Evolutionary conservation across 2,113 vertebrate species (phyloP), one percentile per base, ranked within the genome.

Genomic region (Odontesthes bonariensis): DNA sequence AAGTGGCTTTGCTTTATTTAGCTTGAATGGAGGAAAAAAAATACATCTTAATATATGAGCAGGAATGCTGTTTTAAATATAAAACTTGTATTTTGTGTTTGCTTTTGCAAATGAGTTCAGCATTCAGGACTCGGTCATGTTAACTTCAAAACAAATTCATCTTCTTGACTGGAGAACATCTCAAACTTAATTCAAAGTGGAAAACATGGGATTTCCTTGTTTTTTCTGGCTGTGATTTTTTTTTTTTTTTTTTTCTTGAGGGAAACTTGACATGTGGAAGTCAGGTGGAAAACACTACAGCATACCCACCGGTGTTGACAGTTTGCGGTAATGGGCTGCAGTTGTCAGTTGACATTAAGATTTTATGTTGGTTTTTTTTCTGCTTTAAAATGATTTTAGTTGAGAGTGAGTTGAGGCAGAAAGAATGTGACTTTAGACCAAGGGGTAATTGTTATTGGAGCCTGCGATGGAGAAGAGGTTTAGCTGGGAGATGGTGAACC

Each of bases 231-330:
- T 52, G 13, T 35, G 23, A 67, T 77, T 55, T 62, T n/a, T n/a
- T n/a, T n/a, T n/a, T n/a, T n/a, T n/a, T n/a, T n/a, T n/a, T n/a
- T n/a, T 9, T 69, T 42, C 6, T 0, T 52, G 10, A 60, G 49
- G 52, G 62, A 75, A 55, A 51, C 20, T 33, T 69, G 59, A 61
- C 42, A 62, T 58, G 44, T 67, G 57, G 57, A 64, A 33, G 64
- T 57, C 65, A 75, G 61, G 54, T 63, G 62, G 60, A 79, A 81
- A 81, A 76, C 62, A 52, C 44, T 22, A 11, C 52, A 56, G 56
- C 16, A 12, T 63, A 55, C 54, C 19, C 16, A 38, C 77, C 8
- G 10, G 20, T 58, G 59, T 56, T 81, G 53, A 71, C 72, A 57
- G 42, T 63, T 58, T 56, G 42, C 77, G 17, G 76, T 67, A 75